Base-by-base conservation (phyloP, 1,140 invertebrate genomes). In the Drosophila pachea region DNA sequence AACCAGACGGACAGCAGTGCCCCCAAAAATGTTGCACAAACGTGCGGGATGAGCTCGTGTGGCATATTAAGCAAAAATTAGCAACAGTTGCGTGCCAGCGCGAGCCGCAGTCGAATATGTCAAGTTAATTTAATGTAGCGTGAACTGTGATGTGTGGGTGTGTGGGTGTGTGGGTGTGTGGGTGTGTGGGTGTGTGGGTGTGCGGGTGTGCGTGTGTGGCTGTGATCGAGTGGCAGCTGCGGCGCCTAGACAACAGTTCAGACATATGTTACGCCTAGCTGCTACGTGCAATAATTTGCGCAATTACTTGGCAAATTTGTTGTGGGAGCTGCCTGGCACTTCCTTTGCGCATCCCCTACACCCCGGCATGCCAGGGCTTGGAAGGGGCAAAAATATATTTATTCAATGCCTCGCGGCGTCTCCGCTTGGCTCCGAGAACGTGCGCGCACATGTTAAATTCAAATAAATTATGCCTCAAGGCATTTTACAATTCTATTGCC, bases 261-360 rank as follows among this genome's bases (percentile, higher is more conserved):
- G 33, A 67, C 78, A 78, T 76, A 73, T 82, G 78, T 75, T 82
- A 70, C 68, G 62, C 63, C 64, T 67, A 67, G 61, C 40, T 43
- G 73, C 76, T 86, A 86, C 81, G 81, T 86, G 81, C 81, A 86
- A 86, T 86, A 86, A 86, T 86, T 86, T 86, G 82, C 84, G 70
- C 79, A 84, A 84, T 86, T 86, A 86, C 77, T 81, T 86, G 77
- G 56, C 61, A 74, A 81, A 84, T 84, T 81, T 72, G 59, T 73
- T 63, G 63, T 48, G 33, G 50, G 61, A 22, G 53, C n/a, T 31
- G 38, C 4, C 40, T 43, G 1, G 22, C 22, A 22, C 32, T 12
- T 35, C 48, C 45, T n/a, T n/a, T n/a, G n/a, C n/a, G n/a, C n/a
- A n/a, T n/a, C n/a, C n/a, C n/a, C n/a, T n/a, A n/a, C n/a, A n/a